phyloP scores from a whole-genome alignment of 2,113 vertebrate genomes.

The Bujurquina vittata region DNA sequence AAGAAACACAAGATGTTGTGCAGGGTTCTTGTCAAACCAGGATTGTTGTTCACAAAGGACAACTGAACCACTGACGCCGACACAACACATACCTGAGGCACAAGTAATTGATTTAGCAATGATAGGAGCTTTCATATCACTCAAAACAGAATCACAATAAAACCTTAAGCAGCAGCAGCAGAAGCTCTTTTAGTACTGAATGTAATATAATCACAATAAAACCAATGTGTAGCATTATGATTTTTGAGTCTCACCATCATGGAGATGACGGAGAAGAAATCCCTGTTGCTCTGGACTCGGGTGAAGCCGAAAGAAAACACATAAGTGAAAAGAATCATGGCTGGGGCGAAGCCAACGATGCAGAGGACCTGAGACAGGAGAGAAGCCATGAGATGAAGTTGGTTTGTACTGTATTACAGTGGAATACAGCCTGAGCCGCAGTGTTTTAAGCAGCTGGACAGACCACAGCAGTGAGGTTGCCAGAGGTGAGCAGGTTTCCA shows the following conservation, averaged over 20 bases:
- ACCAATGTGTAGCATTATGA: not conserved
- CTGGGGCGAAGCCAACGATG: conserved; percentile 88
- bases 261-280: conserved; percentile 93
- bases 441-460: conserved; percentile 33
- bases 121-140: no score
- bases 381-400: not conserved
- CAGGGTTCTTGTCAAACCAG: conserved; percentile 76
- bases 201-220: not conserved
- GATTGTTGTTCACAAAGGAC: conserved; percentile 82
- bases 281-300: conserved; percentile 91
- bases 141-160: not conserved
- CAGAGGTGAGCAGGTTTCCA: conserved; percentile 84
- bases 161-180: not conserved
- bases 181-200: no score
- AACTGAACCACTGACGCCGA: conserved; percentile 81
- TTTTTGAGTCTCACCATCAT: conserved; percentile 88
- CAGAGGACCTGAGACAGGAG: conserved; percentile 84
- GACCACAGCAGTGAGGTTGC: conserved; percentile 89
- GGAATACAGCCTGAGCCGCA: not conserved
- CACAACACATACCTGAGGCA: conserved; percentile 79
- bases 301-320: conserved; percentile 90
- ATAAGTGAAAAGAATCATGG: conserved; percentile 93
- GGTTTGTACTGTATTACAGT: not conserved
- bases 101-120: not conserved
- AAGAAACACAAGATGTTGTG: conserved; percentile 88